Evolutionary conservation across 2,113 vertebrate genomes (phyloP).

Genomic region (Dinomys branickii): DNA sequence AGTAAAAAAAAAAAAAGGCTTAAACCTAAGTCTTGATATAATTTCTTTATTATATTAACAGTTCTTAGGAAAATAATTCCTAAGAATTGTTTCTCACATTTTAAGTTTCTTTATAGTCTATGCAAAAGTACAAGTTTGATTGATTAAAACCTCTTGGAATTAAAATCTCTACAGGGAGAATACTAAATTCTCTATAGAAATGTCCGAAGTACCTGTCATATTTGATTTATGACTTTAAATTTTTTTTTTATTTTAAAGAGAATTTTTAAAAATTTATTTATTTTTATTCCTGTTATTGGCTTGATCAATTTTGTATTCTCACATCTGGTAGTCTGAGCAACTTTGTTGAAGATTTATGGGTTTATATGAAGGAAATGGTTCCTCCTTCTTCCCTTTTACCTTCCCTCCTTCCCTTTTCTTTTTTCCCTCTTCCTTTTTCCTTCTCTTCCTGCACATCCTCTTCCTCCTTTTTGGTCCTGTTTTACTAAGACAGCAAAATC

Average conservation of each 20-base stretch:
- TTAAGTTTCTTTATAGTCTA: not conserved
- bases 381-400: not conserved
- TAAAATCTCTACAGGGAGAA: not conserved
- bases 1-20: not conserved
- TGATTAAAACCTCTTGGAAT: not conserved
- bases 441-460: not conserved
- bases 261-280: too few species aligned
- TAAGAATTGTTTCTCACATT: not conserved
- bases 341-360: too few species aligned
- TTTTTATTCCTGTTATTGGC: too few species aligned
- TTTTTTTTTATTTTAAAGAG: too few species aligned
- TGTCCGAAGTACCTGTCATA: not conserved
- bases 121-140: slow-evolving; percentile 21
- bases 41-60: slow-evolving; percentile 16
- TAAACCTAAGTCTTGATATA: slow-evolving; percentile 2
- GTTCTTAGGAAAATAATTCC: not conserved
- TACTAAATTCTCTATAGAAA: not conserved
- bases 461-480: not conserved
- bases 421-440: too few species aligned
- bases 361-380: not conserved
- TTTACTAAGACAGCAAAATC: not conserved
- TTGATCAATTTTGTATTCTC: not conserved
- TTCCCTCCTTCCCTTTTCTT: rapidly evolving
- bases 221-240: not conserved
- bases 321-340: too few species aligned